Percentiles rank a stretch among this genome's conserved stretches.
phyloP scores from a whole-genome alignment of 2,888 invertebrate genomes.

The Rhingia rostrata region DNA sequence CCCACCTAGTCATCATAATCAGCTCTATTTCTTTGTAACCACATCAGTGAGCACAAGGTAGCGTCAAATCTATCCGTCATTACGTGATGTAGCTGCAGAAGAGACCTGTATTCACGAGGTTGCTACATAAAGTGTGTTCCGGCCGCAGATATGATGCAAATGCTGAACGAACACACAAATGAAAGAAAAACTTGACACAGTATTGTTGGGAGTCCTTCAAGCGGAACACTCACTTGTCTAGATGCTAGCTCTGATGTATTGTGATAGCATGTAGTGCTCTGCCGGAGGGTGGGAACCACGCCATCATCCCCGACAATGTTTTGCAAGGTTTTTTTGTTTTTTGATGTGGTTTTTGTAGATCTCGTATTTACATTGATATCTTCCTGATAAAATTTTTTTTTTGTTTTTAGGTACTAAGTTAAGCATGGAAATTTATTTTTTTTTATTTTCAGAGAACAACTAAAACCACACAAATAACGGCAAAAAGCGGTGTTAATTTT shows the following conservation, averaged over 20 bases:
- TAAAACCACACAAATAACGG: neutral
- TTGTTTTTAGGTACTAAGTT: neutral
- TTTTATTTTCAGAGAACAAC: conserved; percentile 13
- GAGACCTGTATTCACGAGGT: conserved; percentile 53
- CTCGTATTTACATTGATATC: conserved; percentile 8
- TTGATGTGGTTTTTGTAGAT: conserved; percentile 6
- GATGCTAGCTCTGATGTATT: conserved; percentile 60
- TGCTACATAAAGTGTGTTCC: conserved; percentile 36
- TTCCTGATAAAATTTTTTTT: conserved; percentile 18
- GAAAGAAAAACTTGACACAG: conserved; percentile 49
- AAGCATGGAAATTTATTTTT: neutral
- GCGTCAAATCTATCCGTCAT: conserved; percentile 70
- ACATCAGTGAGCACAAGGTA: conserved; percentile 69
- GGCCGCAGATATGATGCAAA: conserved; percentile 61
- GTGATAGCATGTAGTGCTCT: conserved; percentile 1
- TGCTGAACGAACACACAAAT: conserved; percentile 16
- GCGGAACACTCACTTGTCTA: conserved; percentile 70
- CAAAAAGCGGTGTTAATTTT: neutral
- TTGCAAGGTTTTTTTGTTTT: conserved; percentile 27
- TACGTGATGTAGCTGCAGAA: conserved; percentile 55
- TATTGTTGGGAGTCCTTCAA: conserved; percentile 66
- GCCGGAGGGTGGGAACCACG: conserved; percentile 16
- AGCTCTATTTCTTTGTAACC: conserved; percentile 36
- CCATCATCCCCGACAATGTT: conserved; percentile 2
- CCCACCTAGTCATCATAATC: conserved; percentile 28